Evolutionary conservation across 1,140 invertebrate species (phyloP), one percentile per base, ranked within the genome.

Genomic region (Periplaneta americana): DNA sequence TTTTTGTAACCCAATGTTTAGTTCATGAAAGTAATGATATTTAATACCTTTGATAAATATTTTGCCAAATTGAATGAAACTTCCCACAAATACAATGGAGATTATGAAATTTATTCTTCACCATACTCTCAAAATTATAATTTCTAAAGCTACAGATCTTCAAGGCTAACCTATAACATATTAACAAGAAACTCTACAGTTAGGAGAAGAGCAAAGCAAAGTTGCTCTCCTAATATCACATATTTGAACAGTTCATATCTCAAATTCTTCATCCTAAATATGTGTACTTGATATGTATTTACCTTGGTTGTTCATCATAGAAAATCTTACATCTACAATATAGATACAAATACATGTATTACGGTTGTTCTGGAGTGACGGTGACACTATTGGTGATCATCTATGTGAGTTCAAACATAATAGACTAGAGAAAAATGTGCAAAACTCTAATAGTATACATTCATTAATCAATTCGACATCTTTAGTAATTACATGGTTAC

Each of bases 201-300:
- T n/a, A n/a, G 8, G 10, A 66, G 48, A 66, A 57, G 18, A 57
- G 48, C 48, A 66, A 28, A n/a, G 11, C 13, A 22, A 66, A 1
- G 22, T n/a, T 66, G 48, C 48, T 66, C 48, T 66, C 11, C 48
- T 8, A 28, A 3, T 66, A 66, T 66, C 48, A 66, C 48, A 66
- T 66, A 66, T 66, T 66, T 66, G 48, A 66, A 66, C 48, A 66
- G n/a, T 66, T 66, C 48, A 66, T 8, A n/a, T 66, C 48, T 66
- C 13, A 66, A 66, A 22, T n/a, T 66, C 48, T 66, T n/a, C n/a
- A n/a, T 66, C 22, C 48, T 66, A 66, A 66, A 80, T 74, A 48
- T 74, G 79, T 18, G 18, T 57, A 74, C 37, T 80, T 80, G 79
- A 80, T 80, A 80, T 80, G 79, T 80, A 66, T 74, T 34, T 66